Percentiles rank a stretch among this genome's conserved stretches.
Evolutionary conservation across 2,113 vertebrate species (phyloP).

Genomic region (Hippotragus niger): DNA sequence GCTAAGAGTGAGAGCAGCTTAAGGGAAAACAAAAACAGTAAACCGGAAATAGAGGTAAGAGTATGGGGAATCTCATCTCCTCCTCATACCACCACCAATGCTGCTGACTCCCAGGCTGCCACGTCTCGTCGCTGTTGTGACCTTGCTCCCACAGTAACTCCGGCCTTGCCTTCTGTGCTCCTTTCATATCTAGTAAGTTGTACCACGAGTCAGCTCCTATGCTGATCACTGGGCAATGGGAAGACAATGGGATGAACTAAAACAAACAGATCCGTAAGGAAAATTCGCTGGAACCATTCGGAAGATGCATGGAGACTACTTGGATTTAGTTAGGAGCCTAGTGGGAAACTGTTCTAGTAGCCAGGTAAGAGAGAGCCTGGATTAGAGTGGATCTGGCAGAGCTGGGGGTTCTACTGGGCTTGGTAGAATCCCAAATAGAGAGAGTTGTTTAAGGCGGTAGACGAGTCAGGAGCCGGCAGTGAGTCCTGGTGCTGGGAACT

Average conservation of each 20-base stretch:
- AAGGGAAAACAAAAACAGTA: neutral
- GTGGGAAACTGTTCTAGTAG: neutral
- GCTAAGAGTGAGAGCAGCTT: neutral
- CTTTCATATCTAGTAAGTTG: neutral
- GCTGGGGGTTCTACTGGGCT: neutral
- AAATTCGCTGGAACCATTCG: neutral
- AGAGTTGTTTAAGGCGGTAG: neutral
- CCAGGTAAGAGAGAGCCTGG: neutral
- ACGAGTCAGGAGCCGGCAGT: neutral
- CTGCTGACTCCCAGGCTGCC: neutral
- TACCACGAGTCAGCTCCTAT: too few species aligned
- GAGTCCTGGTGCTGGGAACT: neutral
- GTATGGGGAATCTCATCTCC: accelerated
- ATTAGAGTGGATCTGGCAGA: neutral
- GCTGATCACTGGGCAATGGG: neutral
- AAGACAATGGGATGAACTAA: neutral
- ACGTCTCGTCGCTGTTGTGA: accelerated
- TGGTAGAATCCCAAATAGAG: neutral
- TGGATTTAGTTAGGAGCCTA: neutral
- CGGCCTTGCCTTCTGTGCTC: too few species aligned
- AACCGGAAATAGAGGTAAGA: neutral
- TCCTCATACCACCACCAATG: too few species aligned
- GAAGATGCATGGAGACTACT: too few species aligned
- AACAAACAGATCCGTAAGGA: neutral
- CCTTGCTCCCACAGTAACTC: neutral